phyloP scores from a whole-genome alignment of 2,113 vertebrate species.

The Vanacampus margaritifer region DNA sequence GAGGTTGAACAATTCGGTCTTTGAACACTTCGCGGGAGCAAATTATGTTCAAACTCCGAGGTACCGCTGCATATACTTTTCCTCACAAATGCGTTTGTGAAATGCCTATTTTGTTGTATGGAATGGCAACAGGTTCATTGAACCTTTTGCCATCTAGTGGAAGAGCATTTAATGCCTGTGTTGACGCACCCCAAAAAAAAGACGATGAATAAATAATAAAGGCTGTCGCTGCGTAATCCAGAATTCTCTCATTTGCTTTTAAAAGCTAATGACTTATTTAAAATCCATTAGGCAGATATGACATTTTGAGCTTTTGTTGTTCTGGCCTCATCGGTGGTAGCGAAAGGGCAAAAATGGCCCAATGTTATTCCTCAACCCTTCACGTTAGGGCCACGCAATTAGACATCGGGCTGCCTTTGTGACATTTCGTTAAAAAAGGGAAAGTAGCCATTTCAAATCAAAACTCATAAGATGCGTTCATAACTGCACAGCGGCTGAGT shows the following conservation, averaged over 20 bases:
- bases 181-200: not conserved
- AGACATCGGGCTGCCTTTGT: not conserved
- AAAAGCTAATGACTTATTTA: not conserved
- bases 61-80: too few relatives aligned
- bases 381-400: slow-evolving; percentile 1
- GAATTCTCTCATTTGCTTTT: not conserved
- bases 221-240: not conserved
- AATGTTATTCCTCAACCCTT: not conserved
- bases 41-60: too few relatives aligned
- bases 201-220: not conserved
- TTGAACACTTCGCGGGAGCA: too few relatives aligned
- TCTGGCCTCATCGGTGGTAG: not conserved
- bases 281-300: not conserved
- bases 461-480: not conserved
- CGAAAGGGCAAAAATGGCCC: not conserved
- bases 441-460: not conserved
- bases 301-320: slow-evolving; percentile 7
- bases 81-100: too few relatives aligned
- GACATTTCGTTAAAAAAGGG: not conserved
- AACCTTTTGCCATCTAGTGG: too few relatives aligned
- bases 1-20: too few relatives aligned
- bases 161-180: not conserved
- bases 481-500: not conserved
- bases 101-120: too few relatives aligned
- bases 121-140: too few relatives aligned